A percentile compares a stretch with the other conserved stretches of the same genome.
Evolutionary conservation across 2,888 invertebrate species (phyloP).

Genomic region (Tenthredo mesomela): DNA sequence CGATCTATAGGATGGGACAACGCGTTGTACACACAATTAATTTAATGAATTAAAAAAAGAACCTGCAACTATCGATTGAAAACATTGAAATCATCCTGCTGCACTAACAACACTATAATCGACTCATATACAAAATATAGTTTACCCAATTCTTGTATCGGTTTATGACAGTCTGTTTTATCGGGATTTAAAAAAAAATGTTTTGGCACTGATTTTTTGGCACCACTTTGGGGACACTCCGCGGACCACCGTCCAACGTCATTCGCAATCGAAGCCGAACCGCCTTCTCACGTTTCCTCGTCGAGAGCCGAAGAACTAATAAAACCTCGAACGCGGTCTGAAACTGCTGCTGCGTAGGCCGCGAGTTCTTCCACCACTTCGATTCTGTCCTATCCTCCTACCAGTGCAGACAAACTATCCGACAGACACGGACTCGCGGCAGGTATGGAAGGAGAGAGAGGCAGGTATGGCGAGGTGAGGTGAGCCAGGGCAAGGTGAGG

Average conservation of each 20-base stretch:
- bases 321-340: conserved; percentile 74
- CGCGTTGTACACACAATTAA: neutral
- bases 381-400: conserved; percentile 69
- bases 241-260: conserved; percentile 43
- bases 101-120: neutral
- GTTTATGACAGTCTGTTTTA: neutral
- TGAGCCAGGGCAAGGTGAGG: neutral
- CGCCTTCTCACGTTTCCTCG: conserved; percentile 70
- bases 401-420: conserved; percentile 56
- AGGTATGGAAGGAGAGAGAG: conserved; percentile 57
- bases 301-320: conserved; percentile 76
- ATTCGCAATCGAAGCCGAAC: conserved; percentile 49
- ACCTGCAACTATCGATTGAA: neutral
- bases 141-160: neutral
- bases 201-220: neutral
- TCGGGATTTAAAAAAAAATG: neutral
- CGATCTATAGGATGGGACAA: neutral
- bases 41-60: neutral
- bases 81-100: neutral
- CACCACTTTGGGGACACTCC: conserved; percentile 27
- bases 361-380: conserved; percentile 73
- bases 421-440: conserved; percentile 60
- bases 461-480: conserved; percentile 34
- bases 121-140: neutral
- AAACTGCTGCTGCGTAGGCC: conserved; percentile 73